Conservation (phyloP, 2,888 invertebrate genomes). For the Thera britannica region DNA sequence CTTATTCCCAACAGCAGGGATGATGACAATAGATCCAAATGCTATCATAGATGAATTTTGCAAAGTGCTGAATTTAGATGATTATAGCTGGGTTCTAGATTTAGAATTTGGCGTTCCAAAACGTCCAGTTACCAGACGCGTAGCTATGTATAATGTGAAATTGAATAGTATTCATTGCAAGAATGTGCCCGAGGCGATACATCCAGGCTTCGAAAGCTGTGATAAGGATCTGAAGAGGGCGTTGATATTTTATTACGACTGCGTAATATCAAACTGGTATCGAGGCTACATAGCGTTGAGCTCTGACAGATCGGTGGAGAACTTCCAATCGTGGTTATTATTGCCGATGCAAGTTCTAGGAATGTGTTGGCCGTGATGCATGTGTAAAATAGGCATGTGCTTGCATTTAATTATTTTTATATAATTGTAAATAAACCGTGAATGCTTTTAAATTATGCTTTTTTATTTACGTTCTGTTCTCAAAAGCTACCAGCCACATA, state of each 20-base stretch:
- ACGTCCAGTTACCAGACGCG: constrained; percentile 53
- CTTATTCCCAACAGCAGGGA: constrained; percentile 63
- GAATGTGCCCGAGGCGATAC: constrained; percentile 61
- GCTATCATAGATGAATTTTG: constrained; percentile 68
- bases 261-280: constrained; percentile 65
- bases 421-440: constrained; percentile 30
- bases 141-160: constrained; percentile 64
- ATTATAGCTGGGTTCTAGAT: constrained; percentile 67
- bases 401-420: constrained; percentile 22
- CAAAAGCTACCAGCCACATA: neutral
- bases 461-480: neutral
- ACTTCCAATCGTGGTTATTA: constrained; percentile 67
- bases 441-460: constrained; percentile 15
- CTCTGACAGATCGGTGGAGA: constrained; percentile 62
- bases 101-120: constrained; percentile 67
- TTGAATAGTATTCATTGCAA: constrained; percentile 64
- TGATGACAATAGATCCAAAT: constrained; percentile 63
- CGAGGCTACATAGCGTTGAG: constrained; percentile 57
- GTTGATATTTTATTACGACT: constrained; percentile 66
- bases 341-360: constrained; percentile 64
- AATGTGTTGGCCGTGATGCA: constrained; percentile 65
- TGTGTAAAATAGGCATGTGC: constrained; percentile 39
- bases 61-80: constrained; percentile 50
- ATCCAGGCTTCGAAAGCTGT: constrained; percentile 69
- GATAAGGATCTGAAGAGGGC: constrained; percentile 57